These are phyloP conservation scores for Caligus rogercresseyi DNA, from an alignment of 1,140 invertebrate species.

Conservation along the genomic window DNA sequence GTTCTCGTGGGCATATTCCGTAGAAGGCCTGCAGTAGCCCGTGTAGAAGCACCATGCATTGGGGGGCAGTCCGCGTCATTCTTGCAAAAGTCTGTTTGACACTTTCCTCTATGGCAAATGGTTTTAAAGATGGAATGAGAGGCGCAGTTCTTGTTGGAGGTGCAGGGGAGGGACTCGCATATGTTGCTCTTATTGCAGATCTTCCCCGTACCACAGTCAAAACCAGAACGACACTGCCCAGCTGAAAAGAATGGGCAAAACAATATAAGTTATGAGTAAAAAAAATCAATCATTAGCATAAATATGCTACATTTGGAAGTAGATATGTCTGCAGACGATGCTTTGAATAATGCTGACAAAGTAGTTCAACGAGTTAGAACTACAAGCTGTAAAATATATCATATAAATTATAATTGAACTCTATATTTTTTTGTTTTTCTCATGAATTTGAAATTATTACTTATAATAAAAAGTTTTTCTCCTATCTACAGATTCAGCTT, in stretches of 20 bases:
- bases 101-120: background rate
- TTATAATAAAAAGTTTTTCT: no score
- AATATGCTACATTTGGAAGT: no score
- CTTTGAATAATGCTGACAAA: no score
- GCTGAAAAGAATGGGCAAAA: background rate
- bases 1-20: background rate
- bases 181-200: background rate
- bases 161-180: background rate
- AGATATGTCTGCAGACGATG: no score
- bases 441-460: no score
- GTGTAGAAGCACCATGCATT: background rate
- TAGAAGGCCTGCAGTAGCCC: background rate
- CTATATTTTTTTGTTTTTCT: no score
- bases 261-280: background rate
- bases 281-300: no score
- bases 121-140: background rate
- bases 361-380: no score
- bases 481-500: no score
- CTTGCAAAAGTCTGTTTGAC: background rate
- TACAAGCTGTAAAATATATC: no score
- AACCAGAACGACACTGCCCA: background rate
- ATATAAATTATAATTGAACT: no score
- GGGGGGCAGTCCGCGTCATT: background rate
- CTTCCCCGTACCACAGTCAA: background rate
- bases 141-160: background rate